Evolutionary conservation across 1,140 invertebrate genomes (phyloP), one percentile per base, ranked within the genome.

Genomic region (Aradophagus sp.): DNA sequence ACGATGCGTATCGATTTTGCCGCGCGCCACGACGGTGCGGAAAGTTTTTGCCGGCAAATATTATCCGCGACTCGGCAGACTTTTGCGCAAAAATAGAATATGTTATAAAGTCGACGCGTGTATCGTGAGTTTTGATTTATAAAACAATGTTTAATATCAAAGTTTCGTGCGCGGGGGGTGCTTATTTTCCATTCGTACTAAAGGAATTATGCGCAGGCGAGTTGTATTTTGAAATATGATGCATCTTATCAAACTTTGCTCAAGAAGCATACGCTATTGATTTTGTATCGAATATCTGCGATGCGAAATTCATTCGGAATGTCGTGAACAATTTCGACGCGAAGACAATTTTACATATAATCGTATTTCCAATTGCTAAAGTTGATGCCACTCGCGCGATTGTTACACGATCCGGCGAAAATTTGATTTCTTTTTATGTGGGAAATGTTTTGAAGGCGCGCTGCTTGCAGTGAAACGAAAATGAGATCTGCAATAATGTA

Each of bases 101-200:
- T 58, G n/a, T 38, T 58, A 13, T 16, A 36, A 29, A 38, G 53
- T 47, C 58, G 12, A 19, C 12, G 36, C 42, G 56, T 41, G 36
- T 31, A 62, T 62, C 45, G 36, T 31, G 20, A 36, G 41, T 62
- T 36, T 39, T 45, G 59, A 53, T 63, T 63, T 53, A 52, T 38
- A 63, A 63, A 53, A 63, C 59, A 53, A 53, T 53, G 39, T 50
- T 45, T 63, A 53, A 62, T 45, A 47, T 53, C 39, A 10, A 53
- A 63, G 47, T 63, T 63, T 62, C 15, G 11, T 62, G 2, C 20
- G 6, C n/a, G n/a, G 10, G 15, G 27, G 8, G 4, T 38, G 19
- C 38, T 14, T 17, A 41, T 44, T 36, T 44, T 20, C 31, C 41
- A 42, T 36, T 20, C 15, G 39, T 13, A 23, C 45, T 42, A 11